Evolutionary conservation across 2,888 invertebrate genomes (phyloP).

Genomic region (Chymomyza amoena): DNA sequence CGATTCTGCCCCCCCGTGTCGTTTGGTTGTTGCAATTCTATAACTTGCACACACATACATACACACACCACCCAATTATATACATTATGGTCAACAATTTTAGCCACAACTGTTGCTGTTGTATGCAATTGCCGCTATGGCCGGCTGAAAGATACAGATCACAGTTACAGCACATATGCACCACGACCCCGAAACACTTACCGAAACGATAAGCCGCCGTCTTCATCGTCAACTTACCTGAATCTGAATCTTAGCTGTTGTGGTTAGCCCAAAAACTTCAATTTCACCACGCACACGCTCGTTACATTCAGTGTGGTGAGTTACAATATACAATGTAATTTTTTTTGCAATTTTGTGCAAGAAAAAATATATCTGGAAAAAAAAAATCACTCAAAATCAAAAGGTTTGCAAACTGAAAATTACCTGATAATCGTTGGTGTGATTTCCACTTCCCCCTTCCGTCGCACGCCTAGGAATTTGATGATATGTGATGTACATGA

Average conservation of each 20-base stretch:
- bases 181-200: neutral
- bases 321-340: constrained; percentile 50
- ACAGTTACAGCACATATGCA: neutral
- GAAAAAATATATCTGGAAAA: constrained; percentile 65
- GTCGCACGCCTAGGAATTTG: constrained; percentile 45
- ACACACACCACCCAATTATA: constrained; percentile 1
- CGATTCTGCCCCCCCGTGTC: constrained; percentile 13
- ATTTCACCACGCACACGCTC: constrained; percentile 65
- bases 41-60: neutral
- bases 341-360: constrained; percentile 53
- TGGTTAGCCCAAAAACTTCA: constrained; percentile 50
- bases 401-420: constrained; percentile 61
- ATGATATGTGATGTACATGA: neutral
- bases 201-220: constrained; percentile 27
- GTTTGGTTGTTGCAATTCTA: constrained; percentile 2
- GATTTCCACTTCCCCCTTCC: constrained; percentile 69
- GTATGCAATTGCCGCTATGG: neutral
- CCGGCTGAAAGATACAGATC: neutral
- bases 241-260: constrained; percentile 17
- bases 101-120: neutral
- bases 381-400: constrained; percentile 45
- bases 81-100: constrained; percentile 2
- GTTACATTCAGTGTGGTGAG: constrained; percentile 62
- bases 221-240: constrained; percentile 24
- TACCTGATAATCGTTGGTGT: constrained; percentile 72